phyloP scores from a whole-genome alignment of 1,140 invertebrate species.

The Cyclina sinensis region DNA sequence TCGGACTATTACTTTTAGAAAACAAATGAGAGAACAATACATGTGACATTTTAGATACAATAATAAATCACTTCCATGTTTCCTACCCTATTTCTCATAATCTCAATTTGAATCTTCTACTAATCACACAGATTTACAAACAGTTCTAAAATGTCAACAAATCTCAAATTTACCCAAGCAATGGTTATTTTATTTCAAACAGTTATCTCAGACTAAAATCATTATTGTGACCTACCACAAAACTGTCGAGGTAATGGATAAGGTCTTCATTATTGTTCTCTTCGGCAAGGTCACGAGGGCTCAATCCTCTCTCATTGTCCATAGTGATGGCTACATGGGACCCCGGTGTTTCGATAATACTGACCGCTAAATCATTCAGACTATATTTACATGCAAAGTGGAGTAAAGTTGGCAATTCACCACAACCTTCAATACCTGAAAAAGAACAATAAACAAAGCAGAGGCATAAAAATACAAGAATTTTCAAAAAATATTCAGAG shows the following conservation, averaged over 20 bases:
- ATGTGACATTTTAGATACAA: too few species aligned
- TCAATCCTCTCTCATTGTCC: slow-evolving; percentile 26
- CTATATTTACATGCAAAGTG: slow-evolving; percentile 60
- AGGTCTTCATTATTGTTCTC: slow-evolving; percentile 46
- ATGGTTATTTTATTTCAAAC: not conserved
- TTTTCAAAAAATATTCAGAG: too few species aligned
- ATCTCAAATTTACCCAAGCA: not conserved
- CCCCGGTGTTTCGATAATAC: slow-evolving; percentile 39
- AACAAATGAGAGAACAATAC: too few species aligned
- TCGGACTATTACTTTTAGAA: too few species aligned
- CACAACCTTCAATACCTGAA: slow-evolving; percentile 23
- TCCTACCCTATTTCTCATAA: too few species aligned
- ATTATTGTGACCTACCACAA: slow-evolving; percentile 24
- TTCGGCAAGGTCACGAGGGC: slow-evolving; percentile 22
- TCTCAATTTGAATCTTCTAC: too few species aligned
- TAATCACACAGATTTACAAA: too few species aligned
- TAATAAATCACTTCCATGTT: too few species aligned
- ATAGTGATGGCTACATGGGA: slow-evolving; percentile 3
- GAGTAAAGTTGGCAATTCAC: slow-evolving; percentile 52
- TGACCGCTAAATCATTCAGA: slow-evolving; percentile 8
- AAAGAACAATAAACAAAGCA: too few species aligned
- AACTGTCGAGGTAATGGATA: slow-evolving; percentile 33
- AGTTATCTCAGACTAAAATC: too few species aligned
- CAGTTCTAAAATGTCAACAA: too few species aligned
- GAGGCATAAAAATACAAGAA: too few species aligned